These are phyloP conservation scores for Drosophila emarginata DNA, from an alignment of 2,888 invertebrate genomes.

Conservation along the genomic window DNA sequence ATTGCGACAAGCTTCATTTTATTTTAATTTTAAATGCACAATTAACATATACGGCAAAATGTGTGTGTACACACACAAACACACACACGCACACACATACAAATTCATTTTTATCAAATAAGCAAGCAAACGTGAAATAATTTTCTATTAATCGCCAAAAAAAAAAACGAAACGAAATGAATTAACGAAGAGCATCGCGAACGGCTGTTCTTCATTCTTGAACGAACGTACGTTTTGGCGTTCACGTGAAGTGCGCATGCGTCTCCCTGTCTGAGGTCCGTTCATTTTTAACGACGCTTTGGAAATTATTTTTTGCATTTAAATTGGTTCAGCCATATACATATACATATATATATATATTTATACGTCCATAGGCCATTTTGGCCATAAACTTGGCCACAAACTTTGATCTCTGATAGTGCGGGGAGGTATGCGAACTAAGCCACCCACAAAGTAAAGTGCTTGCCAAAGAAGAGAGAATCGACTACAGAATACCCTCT, in stretches of 20 bases:
- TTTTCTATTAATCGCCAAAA: constrained; percentile 44
- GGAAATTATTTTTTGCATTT: constrained; percentile 7
- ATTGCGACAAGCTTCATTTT: constrained; percentile 47
- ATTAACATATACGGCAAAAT: constrained; percentile 51
- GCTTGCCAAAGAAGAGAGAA: neutral
- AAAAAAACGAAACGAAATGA: neutral
- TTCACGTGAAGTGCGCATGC: constrained; percentile 68
- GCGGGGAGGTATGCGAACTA: constrained; percentile 27
- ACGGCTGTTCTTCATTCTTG: neutral
- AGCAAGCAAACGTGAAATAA: constrained; percentile 52
- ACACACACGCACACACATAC: constrained; percentile 24
- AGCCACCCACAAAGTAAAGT: constrained; percentile 5
- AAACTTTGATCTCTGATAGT: constrained; percentile 36
- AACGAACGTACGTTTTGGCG: constrained; percentile 7
- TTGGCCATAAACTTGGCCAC: constrained; percentile 31
- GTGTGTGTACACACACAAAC: constrained; percentile 19
- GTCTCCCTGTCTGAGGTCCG: constrained; percentile 29
- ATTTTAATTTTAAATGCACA: constrained; percentile 59
- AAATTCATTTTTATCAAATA: constrained; percentile 38
- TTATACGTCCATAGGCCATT: constrained; percentile 27
- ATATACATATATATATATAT: constrained; percentile 3
- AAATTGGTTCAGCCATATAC: neutral
- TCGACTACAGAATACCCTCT: neutral
- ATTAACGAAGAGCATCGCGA: constrained; percentile 14
- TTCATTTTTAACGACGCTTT: constrained; percentile 10